Evolutionary conservation across 1,140 invertebrate species (phyloP).

Genomic region (Solenopsis invicta): DNA sequence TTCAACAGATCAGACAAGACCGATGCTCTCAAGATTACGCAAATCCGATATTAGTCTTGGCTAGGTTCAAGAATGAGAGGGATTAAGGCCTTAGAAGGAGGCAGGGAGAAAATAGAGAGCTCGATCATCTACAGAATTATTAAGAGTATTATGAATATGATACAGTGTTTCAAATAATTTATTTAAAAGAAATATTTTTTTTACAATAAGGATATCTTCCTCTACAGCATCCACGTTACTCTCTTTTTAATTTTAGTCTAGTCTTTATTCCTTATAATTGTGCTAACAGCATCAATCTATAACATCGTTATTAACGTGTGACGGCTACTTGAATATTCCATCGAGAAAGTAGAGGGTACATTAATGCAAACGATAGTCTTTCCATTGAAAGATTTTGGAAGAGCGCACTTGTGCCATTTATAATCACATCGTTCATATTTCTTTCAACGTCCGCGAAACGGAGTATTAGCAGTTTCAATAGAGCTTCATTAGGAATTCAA

Average conservation of each 20-base stretch:
- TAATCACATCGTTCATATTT: slow-evolving; percentile 45
- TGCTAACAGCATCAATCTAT: neutral
- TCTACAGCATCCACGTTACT: neutral
- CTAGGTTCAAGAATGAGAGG: neutral
- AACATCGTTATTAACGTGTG: neutral
- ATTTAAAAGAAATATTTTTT: neutral
- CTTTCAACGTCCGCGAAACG: slow-evolving; percentile 19
- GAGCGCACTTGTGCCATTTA: neutral
- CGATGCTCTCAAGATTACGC: slow-evolving; percentile 48
- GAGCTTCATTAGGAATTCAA: slow-evolving; percentile 49
- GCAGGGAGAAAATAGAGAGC: neutral
- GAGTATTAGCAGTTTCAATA: slow-evolving; percentile 51
- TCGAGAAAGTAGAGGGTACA: neutral
- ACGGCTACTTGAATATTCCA: neutral
- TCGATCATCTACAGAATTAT: slow-evolving; percentile 28
- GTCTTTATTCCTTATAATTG: neutral
- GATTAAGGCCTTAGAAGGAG: neutral
- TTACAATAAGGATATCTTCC: neutral
- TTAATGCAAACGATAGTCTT: slow-evolving; percentile 8
- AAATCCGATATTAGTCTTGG: slow-evolving; percentile 57
- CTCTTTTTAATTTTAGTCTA: neutral
- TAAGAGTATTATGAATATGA: neutral
- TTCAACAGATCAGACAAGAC: slow-evolving; percentile 40
- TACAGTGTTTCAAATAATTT: neutral
- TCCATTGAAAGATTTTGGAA: slow-evolving; percentile 2